phyloP scores from a whole-genome alignment of 2,797 vertebrate species.

The Oreochromis grahami region DNA sequence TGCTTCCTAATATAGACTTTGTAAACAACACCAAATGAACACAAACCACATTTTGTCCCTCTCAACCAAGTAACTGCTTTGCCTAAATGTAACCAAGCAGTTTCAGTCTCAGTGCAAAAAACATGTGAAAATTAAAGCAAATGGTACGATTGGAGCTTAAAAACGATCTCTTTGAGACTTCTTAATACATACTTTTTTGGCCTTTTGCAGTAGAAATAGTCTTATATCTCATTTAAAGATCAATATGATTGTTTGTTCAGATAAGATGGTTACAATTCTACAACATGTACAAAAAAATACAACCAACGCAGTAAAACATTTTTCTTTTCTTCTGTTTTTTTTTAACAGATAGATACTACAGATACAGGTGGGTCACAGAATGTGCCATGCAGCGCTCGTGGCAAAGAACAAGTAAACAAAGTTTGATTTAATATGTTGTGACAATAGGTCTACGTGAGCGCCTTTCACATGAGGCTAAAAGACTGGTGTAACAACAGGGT shows the following conservation, averaged over 20 bases:
- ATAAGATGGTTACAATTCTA: not conserved
- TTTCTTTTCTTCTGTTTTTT: not conserved
- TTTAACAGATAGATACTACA: not conserved
- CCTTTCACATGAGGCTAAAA: conserved; percentile 29
- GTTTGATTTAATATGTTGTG: conserved; percentile 54
- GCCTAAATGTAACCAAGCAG: not conserved
- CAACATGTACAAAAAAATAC: not conserved
- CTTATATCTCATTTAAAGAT: not conserved
- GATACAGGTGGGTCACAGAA: conserved; percentile 6
- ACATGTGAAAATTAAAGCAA: not conserved
- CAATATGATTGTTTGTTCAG: not conserved
- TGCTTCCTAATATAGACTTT: not conserved
- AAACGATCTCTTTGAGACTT: not conserved
- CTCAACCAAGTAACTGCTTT: not conserved
- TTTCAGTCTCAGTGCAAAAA: not conserved
- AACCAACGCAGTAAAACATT: not conserved
- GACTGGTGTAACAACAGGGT: conserved; percentile 32
- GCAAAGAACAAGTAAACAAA: conserved; percentile 37
- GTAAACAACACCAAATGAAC: not conserved
- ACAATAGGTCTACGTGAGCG: conserved; percentile 42
- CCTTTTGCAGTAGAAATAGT: not conserved
- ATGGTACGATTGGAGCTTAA: not conserved
- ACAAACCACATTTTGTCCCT: not conserved
- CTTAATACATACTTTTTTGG: not conserved
- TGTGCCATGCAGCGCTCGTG: conserved; percentile 31